phyloP scores from a whole-genome alignment of 1,140 invertebrate species.

The fruit fly (Drosophila melanogaster) region DNA sequence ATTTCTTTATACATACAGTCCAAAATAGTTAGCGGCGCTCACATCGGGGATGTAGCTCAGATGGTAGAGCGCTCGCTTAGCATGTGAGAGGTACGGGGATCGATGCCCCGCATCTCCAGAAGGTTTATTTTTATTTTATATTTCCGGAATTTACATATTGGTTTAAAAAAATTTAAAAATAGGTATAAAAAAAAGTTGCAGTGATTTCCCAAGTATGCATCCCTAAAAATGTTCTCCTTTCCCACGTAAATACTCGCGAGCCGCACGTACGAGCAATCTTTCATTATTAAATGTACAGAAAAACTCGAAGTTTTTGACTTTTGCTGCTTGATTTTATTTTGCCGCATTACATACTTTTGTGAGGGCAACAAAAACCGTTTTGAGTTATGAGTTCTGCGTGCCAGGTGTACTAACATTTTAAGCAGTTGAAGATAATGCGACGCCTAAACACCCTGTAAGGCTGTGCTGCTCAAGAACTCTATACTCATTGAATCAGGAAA shows the following conservation, averaged over 20 bases:
- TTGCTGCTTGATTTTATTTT: constrained; percentile 56
- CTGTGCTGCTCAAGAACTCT: background rate
- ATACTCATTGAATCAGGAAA: background rate
- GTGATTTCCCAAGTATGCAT: too few species aligned
- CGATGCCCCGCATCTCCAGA: constrained; percentile 89
- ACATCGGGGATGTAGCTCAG: constrained; percentile 88
- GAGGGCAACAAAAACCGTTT: constrained; percentile 47
- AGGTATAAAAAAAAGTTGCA: background rate
- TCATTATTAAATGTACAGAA: constrained; percentile 54
- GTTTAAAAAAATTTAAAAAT: background rate
- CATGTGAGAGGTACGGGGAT: constrained; percentile 93
- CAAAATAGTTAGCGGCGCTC: background rate
- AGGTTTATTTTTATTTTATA: background rate
- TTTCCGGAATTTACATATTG: too few species aligned
- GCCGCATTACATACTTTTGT: constrained; percentile 40
- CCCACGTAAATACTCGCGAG: constrained; percentile 1
- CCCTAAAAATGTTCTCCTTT: background rate
- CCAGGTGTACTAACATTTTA: constrained; percentile 68
- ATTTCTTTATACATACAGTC: too few species aligned
- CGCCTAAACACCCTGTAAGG: constrained; percentile 2
- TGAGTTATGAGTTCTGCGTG: constrained; percentile 78
- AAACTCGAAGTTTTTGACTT: constrained; percentile 56
- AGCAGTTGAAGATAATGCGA: constrained; percentile 1
- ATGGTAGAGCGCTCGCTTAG: constrained; percentile 94
- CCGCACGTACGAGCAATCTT: constrained; percentile 58